A percentile compares a stretch with the other conserved stretches of the same genome.
Evolutionary conservation across 2,888 invertebrate genomes (phyloP).

Genomic region (Oxystoma pomonae): DNA sequence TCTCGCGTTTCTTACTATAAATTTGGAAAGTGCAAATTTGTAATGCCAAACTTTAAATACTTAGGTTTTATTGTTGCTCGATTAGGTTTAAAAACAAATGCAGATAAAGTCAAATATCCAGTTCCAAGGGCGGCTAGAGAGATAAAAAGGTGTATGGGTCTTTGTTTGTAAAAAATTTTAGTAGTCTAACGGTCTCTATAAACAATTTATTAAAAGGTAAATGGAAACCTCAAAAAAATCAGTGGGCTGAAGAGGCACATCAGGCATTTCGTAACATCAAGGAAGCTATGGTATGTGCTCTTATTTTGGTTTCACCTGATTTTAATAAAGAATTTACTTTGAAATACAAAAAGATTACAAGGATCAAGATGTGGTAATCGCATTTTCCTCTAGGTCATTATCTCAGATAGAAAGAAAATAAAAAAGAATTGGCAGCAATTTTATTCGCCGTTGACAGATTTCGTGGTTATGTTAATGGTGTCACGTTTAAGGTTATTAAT

Average conservation of each 20-base stretch:
- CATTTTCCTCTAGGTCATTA: no score
- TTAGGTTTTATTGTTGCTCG: slow-evolving; percentile 12
- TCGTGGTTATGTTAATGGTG: no score
- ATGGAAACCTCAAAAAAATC: slow-evolving; percentile 11
- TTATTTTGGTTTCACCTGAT: slow-evolving; percentile 24
- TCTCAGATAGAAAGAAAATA: no score
- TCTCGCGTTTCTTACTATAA: not conserved
- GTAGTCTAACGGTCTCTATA: slow-evolving; percentile 1
- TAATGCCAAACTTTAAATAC: not conserved
- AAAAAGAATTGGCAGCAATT: no score
- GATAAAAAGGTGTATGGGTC: no score
- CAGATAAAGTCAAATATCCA: slow-evolving; percentile 11
- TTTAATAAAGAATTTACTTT: slow-evolving; percentile 13
- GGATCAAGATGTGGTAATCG: no score
- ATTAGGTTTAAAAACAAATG: slow-evolving; percentile 6
- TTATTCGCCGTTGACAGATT: no score
- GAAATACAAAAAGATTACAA: no score
- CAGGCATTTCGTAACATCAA: slow-evolving; percentile 13
- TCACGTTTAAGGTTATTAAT: no score
- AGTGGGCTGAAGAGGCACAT: slow-evolving; percentile 7
- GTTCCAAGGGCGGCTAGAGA: slow-evolving; percentile 14
- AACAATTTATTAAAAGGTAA: slow-evolving; percentile 7
- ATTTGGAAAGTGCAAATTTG: not conserved
- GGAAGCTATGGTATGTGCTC: slow-evolving; percentile 10
- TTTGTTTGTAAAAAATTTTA: slow-evolving; percentile 10